Evolutionary conservation across 2,113 vertebrate species (phyloP).

Genomic region (Pelecanus crispus): DNA sequence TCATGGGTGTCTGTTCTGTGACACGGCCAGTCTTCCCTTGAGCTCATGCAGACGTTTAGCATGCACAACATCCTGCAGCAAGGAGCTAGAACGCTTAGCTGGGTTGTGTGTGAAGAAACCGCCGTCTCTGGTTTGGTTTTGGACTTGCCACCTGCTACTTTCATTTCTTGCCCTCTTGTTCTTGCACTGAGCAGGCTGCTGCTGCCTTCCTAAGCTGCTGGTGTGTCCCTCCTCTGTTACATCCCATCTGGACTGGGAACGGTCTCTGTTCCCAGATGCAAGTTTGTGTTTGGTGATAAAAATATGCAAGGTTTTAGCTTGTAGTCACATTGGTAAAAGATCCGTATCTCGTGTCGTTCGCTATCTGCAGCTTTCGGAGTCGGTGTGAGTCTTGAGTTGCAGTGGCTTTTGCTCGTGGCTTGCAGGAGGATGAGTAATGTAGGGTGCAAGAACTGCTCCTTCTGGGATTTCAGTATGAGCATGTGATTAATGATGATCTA

Average conservation of each 20-base stretch:
- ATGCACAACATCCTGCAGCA: not conserved
- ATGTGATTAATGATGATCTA: not conserved
- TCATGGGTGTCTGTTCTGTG: not conserved
- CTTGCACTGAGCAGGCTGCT: not conserved
- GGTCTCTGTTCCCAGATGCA: not conserved
- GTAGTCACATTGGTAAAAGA: not conserved
- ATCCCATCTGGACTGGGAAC: not conserved
- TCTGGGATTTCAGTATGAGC: not conserved
- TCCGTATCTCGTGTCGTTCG: not conserved
- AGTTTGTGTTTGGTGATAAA: not conserved
- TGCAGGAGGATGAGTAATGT: not conserved
- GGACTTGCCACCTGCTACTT: not conserved
- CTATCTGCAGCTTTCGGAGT: not conserved
- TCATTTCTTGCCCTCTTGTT: not conserved
- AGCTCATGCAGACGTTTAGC: rapidly evolving
- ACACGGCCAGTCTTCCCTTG: not conserved
- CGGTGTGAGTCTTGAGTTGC: not conserved
- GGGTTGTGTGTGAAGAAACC: not conserved
- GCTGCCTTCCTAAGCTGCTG: not conserved
- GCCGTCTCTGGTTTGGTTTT: not conserved
- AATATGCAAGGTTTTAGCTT: not conserved
- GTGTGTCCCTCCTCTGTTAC: not conserved
- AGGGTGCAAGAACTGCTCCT: not conserved
- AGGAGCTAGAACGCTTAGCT: not conserved
- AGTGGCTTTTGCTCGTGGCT: not conserved